Base-by-base conservation (phyloP, 2,797 vertebrate species). In the Sebastes taczanowskii region DNA sequence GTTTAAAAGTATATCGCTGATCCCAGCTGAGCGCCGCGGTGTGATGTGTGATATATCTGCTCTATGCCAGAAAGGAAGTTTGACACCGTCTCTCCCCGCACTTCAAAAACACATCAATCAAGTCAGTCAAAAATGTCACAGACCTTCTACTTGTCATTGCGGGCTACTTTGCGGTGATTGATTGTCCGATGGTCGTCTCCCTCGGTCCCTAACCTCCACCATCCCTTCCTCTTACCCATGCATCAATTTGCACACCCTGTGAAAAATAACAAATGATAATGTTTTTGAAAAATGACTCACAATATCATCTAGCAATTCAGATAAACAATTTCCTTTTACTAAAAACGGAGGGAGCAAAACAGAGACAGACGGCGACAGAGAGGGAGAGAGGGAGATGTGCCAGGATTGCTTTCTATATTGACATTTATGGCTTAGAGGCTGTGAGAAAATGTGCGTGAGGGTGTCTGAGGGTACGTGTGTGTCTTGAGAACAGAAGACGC, bases 61-160 rank as follows among this genome's bases (percentile, higher is more conserved):
- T 83, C 76, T 23, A 3, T 64, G 81, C 86, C 83, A 90, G 81
- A 86, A 91, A 92, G 82, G 62, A 80, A 85, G 84, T 92, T 90
- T 92, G 93, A 92, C 93, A 87, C 80, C 2, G 35, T 81, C 89
- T 90, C 82, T 67, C 79, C 61, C 66, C 30, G 67, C 79, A 87
- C 88, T 93, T 94, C 91, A 93, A 93, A 94, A 95, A 94, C 92
- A 94, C 94, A 95, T 95, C 94, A 94, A 94, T 96, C 95, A 94
- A 86, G 82, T 63, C 85, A 81, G 89, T 95, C 95, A 94, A 80
- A 93, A 90, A 89, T 91, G 92, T 86, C 92, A 92, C 60, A 83
- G 93, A 93, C 90, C 91, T 94, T 94, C 92, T 80, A 80, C 90
- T 91, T 94, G 92, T 94, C 93, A 95, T 84, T 81, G 88, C 62